phyloP scores from a whole-genome alignment of 35 echinoderm and acorn worm genomes.

The Eucidaris tribuloides region DNA sequence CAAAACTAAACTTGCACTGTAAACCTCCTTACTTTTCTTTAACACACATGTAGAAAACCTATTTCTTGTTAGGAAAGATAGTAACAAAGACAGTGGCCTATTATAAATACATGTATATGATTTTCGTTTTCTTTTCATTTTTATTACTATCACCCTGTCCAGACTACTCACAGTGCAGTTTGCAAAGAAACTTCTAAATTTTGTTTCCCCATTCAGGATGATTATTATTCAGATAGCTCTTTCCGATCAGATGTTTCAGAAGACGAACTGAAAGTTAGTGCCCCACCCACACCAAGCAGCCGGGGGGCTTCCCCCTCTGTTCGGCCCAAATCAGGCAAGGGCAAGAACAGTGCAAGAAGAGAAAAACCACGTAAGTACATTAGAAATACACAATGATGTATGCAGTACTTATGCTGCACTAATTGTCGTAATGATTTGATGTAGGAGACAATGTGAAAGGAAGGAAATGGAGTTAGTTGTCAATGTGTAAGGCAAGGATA shows the following conservation, averaged over 20 bases:
- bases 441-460: no score
- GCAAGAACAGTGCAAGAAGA: not conserved
- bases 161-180: no score
- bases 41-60: not conserved
- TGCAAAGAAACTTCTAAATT: no score
- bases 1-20: no score
- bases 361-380: constrained; percentile 34
- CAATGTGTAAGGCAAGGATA: no score
- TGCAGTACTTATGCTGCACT: no score
- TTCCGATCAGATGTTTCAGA: constrained; percentile 13
- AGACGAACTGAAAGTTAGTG: constrained; percentile 21
- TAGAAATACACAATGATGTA: no score
- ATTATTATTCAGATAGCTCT: not conserved
- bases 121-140: not conserved
- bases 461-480: no score
- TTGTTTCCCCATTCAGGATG: not conserved
- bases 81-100: not conserved
- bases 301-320: constrained; percentile 14
- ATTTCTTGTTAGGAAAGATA: not conserved
- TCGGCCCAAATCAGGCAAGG: not conserved
- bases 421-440: no score
- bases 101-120: not conserved
- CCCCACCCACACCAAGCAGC: constrained; percentile 15
- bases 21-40: not conserved
- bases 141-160: not conserved